These are phyloP conservation scores for Hassar affinis DNA, from an alignment of 2,113 vertebrate species.

Conservation along the genomic window DNA sequence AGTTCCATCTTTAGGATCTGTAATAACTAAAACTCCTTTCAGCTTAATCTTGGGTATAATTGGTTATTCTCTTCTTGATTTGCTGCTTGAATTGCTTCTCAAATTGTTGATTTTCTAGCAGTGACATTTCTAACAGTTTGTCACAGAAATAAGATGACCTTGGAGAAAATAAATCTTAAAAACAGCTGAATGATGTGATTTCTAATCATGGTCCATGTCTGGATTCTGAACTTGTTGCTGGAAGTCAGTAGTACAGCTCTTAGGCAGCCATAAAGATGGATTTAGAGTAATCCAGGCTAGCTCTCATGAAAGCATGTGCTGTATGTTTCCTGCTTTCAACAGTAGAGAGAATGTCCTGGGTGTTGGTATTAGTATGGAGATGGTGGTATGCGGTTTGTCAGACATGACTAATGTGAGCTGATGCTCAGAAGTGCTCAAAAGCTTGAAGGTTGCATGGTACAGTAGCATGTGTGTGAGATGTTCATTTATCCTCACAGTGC, in stretches of 20 bases:
- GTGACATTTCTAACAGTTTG: not conserved
- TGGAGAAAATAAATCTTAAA: not conserved
- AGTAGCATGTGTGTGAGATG: not conserved
- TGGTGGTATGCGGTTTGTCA: not conserved
- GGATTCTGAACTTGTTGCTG: not conserved
- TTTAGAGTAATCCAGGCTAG: too few relatives aligned
- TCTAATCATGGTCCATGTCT: not conserved
- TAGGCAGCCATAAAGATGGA: not conserved
- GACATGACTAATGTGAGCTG: not conserved
- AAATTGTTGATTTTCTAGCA: too few relatives aligned
- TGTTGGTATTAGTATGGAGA: not conserved
- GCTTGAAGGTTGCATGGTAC: not conserved
- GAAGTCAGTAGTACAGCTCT: not conserved
- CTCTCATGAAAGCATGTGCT: too few relatives aligned
- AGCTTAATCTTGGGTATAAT: not conserved
- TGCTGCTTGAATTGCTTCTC: not conserved
- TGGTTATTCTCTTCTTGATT: not conserved
- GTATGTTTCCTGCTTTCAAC: not conserved
- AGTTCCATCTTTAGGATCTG: not conserved
- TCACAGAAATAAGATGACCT: not conserved
- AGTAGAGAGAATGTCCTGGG: not conserved
- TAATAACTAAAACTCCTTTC: not conserved
- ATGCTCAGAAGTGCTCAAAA: not conserved
- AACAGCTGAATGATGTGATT: not conserved
- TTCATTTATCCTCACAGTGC: slow-evolving; percentile 5